Evolutionary conservation across 2,797 vertebrate genomes (phyloP).

Genomic region (Sebastolobus altivelis): DNA sequence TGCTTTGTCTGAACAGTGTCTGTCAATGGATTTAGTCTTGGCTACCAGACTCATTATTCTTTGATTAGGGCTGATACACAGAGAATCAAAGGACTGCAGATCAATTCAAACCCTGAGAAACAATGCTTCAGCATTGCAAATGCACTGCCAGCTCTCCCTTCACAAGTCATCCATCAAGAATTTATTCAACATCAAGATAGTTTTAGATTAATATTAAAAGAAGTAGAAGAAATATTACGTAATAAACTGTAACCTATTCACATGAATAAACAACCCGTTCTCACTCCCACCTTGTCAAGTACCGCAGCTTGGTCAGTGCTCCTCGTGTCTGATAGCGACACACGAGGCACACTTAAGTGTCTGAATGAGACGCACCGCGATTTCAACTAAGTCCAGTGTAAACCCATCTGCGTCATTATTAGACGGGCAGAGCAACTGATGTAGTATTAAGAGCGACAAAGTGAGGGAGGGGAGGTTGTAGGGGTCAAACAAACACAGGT

Average conservation of each 20-base stretch:
- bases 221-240: background rate
- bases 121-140: background rate
- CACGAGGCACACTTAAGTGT: rapidly evolving
- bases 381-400: too few species aligned
- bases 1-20: constrained; percentile 15
- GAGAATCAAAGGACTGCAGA: constrained; percentile 16
- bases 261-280: too few species aligned
- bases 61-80: constrained; percentile 43
- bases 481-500: too few species aligned
- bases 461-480: too few species aligned
- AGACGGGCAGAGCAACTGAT: too few species aligned
- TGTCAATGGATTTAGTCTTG: constrained; percentile 22
- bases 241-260: background rate
- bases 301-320: too few species aligned
- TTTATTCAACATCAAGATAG: constrained; percentile 1
- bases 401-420: too few species aligned
- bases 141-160: constrained; percentile 3
- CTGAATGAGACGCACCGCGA: rapidly evolving
- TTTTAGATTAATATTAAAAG: background rate
- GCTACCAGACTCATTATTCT: constrained; percentile 51
- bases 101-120: constrained; percentile 48
- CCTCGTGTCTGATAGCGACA: too few species aligned
- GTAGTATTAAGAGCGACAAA: too few species aligned
- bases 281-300: too few species aligned
- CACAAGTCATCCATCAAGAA: constrained; percentile 17